Conservation (phyloP, 2,888 invertebrate species). For the Notodonta dromedarius region DNA sequence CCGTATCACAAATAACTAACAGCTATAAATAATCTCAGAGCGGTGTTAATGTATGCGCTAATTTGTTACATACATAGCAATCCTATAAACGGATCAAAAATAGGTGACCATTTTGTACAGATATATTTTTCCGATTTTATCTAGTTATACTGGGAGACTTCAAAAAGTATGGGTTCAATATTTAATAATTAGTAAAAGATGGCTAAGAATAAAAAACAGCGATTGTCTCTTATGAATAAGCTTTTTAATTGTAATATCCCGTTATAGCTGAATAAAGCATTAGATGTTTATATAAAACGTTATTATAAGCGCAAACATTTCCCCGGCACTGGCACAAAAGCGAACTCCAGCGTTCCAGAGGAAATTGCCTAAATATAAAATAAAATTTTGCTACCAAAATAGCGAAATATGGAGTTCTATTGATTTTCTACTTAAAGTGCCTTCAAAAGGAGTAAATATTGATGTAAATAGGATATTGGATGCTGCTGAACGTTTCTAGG, state of each 20-base stretch:
- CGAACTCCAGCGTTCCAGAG: not conserved
- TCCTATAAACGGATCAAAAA: not conserved
- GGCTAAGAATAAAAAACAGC: no score
- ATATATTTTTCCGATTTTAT: no score
- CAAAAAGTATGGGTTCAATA: no score
- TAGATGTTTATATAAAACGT: not conserved
- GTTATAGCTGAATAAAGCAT: no score
- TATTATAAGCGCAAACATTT: constrained; percentile 3
- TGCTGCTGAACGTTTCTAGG: not conserved
- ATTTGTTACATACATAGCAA: not conserved
- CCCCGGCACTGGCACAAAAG: not conserved
- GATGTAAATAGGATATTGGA: constrained; percentile 20
- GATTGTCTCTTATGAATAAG: no score
- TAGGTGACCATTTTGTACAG: not conserved
- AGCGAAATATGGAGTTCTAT: not conserved
- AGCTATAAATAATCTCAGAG: not conserved
- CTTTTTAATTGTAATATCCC: no score
- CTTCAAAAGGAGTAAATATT: constrained; percentile 20
- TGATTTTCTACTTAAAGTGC: constrained; percentile 21
- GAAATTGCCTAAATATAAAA: constrained; percentile 10
- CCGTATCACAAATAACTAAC: not conserved
- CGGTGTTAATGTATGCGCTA: not conserved
- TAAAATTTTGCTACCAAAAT: constrained; percentile 9
- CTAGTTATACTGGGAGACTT: no score
- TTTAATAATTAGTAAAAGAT: no score